phyloP scores from a whole-genome alignment of 2,113 vertebrate genomes.

The Pogonocichla stellata region DNA sequence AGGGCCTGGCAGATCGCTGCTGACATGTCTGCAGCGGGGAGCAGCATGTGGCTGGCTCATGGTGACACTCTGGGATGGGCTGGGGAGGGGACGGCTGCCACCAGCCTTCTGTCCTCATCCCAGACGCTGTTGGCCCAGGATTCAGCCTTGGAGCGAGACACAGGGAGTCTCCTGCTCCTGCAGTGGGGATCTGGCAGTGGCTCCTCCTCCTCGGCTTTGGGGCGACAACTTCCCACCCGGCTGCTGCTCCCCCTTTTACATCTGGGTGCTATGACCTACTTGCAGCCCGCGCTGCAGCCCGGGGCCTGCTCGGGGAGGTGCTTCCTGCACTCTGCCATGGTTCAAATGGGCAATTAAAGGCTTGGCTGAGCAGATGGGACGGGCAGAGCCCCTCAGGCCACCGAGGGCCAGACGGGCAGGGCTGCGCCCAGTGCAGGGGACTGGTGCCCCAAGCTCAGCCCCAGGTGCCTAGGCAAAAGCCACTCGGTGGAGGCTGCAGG shows the following conservation, averaged over 20 bases:
- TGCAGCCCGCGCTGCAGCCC: neutral
- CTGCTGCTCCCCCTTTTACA: neutral
- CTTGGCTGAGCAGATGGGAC: conserved; percentile 61
- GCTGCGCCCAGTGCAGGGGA: neutral
- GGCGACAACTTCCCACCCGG: neutral
- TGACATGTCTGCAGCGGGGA: conserved; percentile 18
- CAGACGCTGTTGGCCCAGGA: neutral
- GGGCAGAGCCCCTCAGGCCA: conserved; percentile 9
- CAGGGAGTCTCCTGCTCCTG: neutral
- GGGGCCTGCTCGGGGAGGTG: conserved; percentile 5
- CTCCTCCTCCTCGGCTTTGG: neutral
- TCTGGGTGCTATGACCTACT: conserved; percentile 51
- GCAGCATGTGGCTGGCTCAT: conserved; percentile 32
- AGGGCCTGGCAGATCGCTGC: conserved; percentile 5
- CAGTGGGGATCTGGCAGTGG: fast-evolving
- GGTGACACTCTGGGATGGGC: neutral
- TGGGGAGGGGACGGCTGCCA: conserved; percentile 41
- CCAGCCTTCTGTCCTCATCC: conserved; percentile 26
- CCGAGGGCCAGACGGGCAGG: neutral
- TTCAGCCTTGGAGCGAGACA: neutral
- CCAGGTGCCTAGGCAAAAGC: neutral
- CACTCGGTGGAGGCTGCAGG: neutral
- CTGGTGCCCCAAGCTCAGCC: neutral
- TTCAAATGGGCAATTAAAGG: conserved; percentile 64
- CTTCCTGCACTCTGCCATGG: neutral